phyloP scores from a whole-genome alignment of 1,140 invertebrate genomes.

The Nasonia longicornis region DNA sequence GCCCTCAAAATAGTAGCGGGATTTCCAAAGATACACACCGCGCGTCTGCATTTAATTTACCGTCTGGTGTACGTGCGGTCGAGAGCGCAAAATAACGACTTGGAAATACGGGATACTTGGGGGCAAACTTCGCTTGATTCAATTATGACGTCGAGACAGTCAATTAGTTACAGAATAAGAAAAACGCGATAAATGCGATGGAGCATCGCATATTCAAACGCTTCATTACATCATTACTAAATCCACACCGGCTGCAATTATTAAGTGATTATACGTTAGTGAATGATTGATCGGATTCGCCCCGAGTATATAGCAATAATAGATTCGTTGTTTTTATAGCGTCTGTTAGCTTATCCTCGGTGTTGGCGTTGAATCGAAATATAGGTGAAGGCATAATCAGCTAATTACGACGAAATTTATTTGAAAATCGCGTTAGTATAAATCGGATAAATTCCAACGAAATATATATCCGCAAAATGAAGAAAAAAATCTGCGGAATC shows the following conservation, averaged over 20 bases:
- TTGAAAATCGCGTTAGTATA: too few relatives aligned
- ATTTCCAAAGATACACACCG: not conserved
- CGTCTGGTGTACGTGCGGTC: not conserved
- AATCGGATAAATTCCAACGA: too few relatives aligned
- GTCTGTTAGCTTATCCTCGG: too few relatives aligned
- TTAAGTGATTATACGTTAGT: not conserved
- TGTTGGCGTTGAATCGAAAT: too few relatives aligned
- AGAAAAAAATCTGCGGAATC: too few relatives aligned
- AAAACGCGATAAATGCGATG: not conserved
- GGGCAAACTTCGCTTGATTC: slow-evolving; percentile 18
- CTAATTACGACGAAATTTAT: not conserved
- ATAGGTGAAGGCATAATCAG: not conserved
- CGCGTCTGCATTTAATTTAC: not conserved
- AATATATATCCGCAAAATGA: too few relatives aligned
- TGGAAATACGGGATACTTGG: slow-evolving; percentile 49
- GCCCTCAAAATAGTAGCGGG: not conserved
- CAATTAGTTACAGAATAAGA: slow-evolving; percentile 16
- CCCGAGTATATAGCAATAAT: not conserved
- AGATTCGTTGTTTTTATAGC: not conserved
- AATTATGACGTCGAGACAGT: slow-evolving; percentile 25
- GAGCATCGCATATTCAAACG: not conserved
- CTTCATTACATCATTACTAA: not conserved
- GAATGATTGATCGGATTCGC: too few relatives aligned
- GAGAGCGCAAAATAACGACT: slow-evolving; percentile 41
- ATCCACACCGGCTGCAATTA: not conserved